These are phyloP conservation scores for Sitta europaea DNA, from an alignment of 2,113 vertebrate genomes.

Conservation along the genomic window DNA sequence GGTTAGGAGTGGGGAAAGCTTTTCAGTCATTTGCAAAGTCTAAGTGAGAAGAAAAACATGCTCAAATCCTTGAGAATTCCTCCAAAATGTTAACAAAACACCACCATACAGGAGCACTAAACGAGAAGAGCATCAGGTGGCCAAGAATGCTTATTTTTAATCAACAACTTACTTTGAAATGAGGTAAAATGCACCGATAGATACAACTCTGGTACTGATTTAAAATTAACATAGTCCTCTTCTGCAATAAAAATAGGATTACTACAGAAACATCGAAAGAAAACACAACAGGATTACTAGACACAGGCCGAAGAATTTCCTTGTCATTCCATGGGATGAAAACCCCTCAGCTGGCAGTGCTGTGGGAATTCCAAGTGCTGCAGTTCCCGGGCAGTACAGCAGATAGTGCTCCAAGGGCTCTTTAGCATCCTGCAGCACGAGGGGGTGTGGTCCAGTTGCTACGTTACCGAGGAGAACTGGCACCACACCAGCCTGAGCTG, in stretches of 20 bases:
- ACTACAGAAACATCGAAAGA: neutral
- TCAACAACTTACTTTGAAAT: neutral
- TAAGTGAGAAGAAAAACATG: slow-evolving; percentile 59
- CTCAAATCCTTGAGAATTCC: slow-evolving; percentile 50
- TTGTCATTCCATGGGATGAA: neutral
- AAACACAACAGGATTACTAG: neutral
- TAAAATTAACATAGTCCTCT: neutral
- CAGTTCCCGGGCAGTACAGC: slow-evolving; percentile 46
- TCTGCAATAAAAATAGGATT: neutral
- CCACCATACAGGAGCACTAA: slow-evolving; percentile 6
- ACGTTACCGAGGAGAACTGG: neutral
- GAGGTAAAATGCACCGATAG: neutral
- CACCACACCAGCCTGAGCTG: neutral
- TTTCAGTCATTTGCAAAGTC: slow-evolving; percentile 67
- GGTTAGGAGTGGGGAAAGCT: slow-evolving; percentile 61
- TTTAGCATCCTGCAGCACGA: slow-evolving; percentile 20
- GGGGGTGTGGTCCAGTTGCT: slow-evolving; percentile 58
- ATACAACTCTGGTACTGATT: neutral
- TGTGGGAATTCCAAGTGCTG: neutral
- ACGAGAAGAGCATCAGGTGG: neutral
- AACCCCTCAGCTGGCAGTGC: neutral
- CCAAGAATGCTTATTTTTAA: slow-evolving; percentile 6
- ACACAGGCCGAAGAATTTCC: neutral
- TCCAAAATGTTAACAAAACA: neutral
- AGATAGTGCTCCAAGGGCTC: slow-evolving; percentile 54